Evolutionary conservation across 2,888 invertebrate genomes (phyloP).

Genomic region (Rhynchonema sp.): DNA sequence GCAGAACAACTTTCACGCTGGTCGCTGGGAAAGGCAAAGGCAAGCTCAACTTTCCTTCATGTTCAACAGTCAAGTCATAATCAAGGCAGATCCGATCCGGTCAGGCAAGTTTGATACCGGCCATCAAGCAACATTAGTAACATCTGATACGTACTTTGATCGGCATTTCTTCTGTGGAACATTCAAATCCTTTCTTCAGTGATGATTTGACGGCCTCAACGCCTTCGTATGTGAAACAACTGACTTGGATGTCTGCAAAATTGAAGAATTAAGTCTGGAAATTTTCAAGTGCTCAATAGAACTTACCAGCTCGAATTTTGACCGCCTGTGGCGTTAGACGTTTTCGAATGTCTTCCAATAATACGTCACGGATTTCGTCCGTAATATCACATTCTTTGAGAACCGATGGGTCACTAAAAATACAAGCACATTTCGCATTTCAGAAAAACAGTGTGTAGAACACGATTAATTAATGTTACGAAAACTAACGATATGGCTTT

Average conservation of each 20-base stretch:
- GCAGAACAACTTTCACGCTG: too few relatives aligned
- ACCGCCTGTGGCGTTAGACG: conserved; percentile 92
- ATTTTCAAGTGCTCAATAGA: too few relatives aligned
- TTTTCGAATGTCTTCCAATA: conserved; percentile 78
- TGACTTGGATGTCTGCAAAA: conserved; percentile 58
- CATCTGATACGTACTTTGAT: conserved; percentile 48
- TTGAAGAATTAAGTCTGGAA: too few relatives aligned
- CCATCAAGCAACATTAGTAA: too few relatives aligned
- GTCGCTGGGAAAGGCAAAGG: too few relatives aligned
- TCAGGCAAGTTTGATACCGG: too few relatives aligned
- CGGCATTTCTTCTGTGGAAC: conserved; percentile 77
- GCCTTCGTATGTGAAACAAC: conserved; percentile 89
- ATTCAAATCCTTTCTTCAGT: conserved; percentile 62
- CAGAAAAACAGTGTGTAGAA: too few relatives aligned
- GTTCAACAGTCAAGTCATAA: too few relatives aligned
- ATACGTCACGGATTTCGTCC: conserved; percentile 68
- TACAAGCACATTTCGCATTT: too few relatives aligned
- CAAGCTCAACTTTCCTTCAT: too few relatives aligned
- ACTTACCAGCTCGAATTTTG: conserved; percentile 74
- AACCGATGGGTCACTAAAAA: conserved; percentile 66
- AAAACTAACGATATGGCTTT: conserved; percentile 77
- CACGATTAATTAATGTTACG: too few relatives aligned
- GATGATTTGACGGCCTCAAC: conserved; percentile 90
- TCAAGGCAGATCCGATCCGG: too few relatives aligned
- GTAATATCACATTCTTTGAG: conserved; percentile 87